Evolutionary conservation across 2,888 invertebrate genomes (phyloP).

Genomic region (Uropetala carovei): DNA sequence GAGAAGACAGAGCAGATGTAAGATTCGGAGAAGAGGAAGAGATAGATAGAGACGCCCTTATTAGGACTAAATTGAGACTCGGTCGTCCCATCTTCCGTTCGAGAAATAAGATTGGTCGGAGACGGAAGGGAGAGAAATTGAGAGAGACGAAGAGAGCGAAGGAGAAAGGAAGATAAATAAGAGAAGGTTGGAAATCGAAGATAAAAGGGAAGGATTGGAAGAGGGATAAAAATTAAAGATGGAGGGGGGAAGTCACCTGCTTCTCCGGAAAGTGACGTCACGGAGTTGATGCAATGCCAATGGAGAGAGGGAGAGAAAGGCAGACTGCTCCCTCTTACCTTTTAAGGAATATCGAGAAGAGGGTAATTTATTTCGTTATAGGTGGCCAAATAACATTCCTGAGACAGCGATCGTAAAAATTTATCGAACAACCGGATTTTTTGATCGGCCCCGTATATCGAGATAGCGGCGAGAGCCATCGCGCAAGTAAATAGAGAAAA

Average conservation of each 20-base stretch:
- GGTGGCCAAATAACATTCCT: conserved; percentile 13
- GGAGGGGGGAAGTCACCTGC: neutral
- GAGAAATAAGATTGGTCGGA: neutral
- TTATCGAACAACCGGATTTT: neutral
- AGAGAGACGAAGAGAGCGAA: neutral
- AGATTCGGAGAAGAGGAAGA: neutral
- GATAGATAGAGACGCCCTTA: neutral
- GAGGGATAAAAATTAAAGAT: neutral
- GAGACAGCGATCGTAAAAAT: neutral
- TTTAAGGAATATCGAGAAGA: neutral
- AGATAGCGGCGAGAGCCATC: neutral
- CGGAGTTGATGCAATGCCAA: conserved; percentile 4
- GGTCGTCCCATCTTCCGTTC: no score
- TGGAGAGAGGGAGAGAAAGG: neutral
- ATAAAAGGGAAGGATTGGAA: neutral
- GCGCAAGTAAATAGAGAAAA: neutral
- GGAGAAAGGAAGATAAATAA: neutral
- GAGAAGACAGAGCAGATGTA: neutral
- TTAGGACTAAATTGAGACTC: neutral
- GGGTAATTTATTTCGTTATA: conserved; percentile 22
- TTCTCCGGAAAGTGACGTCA: conserved; percentile 10
- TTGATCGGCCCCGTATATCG: neutral
- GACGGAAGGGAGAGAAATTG: neutral
- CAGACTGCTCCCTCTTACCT: neutral
- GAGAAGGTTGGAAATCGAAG: neutral